Conservation (phyloP, 2,888 invertebrate genomes). For the Drosophila monieri region DNA sequence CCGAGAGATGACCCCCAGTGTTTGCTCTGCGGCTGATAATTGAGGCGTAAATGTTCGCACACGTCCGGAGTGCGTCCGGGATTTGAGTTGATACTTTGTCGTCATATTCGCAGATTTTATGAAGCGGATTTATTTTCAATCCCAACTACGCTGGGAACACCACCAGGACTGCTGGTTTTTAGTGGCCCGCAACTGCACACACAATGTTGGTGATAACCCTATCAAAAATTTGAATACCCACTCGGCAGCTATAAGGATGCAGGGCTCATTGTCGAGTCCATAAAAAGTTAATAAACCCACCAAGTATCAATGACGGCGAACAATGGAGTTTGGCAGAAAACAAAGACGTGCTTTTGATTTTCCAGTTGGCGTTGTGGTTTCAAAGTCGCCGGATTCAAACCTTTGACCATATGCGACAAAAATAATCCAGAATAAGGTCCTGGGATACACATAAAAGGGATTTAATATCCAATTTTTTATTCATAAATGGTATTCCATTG, state of each 20-base stretch:
- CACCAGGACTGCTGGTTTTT: constrained; percentile 12
- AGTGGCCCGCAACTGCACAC: constrained; percentile 35
- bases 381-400: constrained; percentile 63
- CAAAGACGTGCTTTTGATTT: constrained; percentile 72
- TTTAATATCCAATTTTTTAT: constrained; percentile 1
- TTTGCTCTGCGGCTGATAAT: constrained; percentile 61
- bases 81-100: constrained; percentile 48
- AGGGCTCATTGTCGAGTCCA: constrained; percentile 54
- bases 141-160: constrained; percentile 2
- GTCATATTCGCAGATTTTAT: constrained; percentile 43
- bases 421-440: constrained; percentile 9
- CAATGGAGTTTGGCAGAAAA: constrained; percentile 53
- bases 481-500: constrained; percentile 5
- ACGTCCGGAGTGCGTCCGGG: constrained; percentile 52
- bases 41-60: constrained; percentile 77
- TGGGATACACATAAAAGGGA: background rate
- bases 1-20: constrained; percentile 38
- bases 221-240: constrained; percentile 56
- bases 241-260: constrained; percentile 39
- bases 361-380: constrained; percentile 67
- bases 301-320: constrained; percentile 49
- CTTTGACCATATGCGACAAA: constrained; percentile 78
- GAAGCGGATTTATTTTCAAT: constrained; percentile 36
- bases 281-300: constrained; percentile 69
- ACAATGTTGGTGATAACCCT: constrained; percentile 64